Conservation (phyloP, 2,888 invertebrate genomes). For the Mesorhabditis belari region DNA sequence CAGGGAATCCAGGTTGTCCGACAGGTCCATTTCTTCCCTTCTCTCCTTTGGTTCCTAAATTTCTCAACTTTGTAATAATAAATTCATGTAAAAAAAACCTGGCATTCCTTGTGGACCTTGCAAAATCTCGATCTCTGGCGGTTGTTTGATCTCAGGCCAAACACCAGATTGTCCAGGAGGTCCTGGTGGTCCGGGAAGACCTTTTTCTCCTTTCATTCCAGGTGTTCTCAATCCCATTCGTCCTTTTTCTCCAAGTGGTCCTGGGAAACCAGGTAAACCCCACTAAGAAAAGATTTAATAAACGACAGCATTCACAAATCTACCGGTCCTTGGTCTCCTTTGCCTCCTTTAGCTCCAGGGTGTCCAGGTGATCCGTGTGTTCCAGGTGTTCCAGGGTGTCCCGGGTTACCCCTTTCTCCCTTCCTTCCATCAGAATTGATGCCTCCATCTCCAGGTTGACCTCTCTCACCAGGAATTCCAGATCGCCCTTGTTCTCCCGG, state of each 20-base stretch:
- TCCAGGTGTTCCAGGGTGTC: slow-evolving; percentile 39
- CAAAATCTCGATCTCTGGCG: slow-evolving; percentile 47
- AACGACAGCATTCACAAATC: not conserved
- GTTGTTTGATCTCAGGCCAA: slow-evolving; percentile 40
- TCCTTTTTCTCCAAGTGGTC: slow-evolving; percentile 46
- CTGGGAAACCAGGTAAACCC: slow-evolving; percentile 47
- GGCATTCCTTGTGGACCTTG: slow-evolving; percentile 42
- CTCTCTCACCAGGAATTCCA: slow-evolving; percentile 26
- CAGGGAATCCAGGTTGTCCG: slow-evolving; percentile 41
- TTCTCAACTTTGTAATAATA: not conserved
- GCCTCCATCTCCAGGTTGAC: slow-evolving; percentile 54
- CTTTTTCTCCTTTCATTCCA: slow-evolving; percentile 50
- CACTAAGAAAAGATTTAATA: not conserved
- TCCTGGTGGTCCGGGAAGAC: slow-evolving; percentile 34
- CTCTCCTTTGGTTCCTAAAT: slow-evolving; percentile 39
- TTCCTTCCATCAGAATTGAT: slow-evolving; percentile 53
- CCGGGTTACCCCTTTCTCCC: slow-evolving; percentile 30
- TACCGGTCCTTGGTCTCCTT: slow-evolving; percentile 39
- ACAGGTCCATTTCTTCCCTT: slow-evolving; percentile 44
- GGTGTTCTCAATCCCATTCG: slow-evolving; percentile 43
- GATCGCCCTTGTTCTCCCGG: slow-evolving; percentile 33
- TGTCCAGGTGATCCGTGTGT: slow-evolving; percentile 50
- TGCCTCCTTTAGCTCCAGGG: slow-evolving; percentile 38
- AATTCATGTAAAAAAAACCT: slow-evolving; percentile 11
- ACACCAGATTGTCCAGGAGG: slow-evolving; percentile 46